Evolutionary conservation across 2,113 vertebrate genomes (phyloP), one percentile per base, ranked within the genome.

Genomic region (Galbula dea): DNA sequence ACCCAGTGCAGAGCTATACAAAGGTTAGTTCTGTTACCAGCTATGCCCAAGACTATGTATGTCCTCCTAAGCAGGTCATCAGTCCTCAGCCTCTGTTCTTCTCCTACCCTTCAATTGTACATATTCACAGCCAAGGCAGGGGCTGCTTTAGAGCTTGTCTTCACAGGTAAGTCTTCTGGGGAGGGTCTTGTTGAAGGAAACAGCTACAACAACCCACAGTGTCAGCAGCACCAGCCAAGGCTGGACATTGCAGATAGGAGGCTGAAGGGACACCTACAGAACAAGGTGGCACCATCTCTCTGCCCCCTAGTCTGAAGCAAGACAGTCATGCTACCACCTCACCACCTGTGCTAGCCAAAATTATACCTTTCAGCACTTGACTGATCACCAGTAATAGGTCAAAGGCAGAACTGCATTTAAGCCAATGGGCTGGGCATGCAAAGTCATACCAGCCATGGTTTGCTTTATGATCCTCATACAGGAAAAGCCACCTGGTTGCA

Each of bases 21-120:
- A 78, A 34, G 3, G 3, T 46, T n/a, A 80, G 11, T 55, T 79
- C 36, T 84, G 26, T 46, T 82, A 86, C 6, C 27, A 72, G n/a
- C 11, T 84, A 0, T 0, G 30, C n/a, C 36, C 92, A 46, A 75
- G 45, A 49, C 30, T 32, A 32, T 2, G 0, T 26, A 1, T 8
- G 16, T 55, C 36, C 83, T 43, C 7, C 27, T 27, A 48, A 77
- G 43, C 4, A 71, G 41, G 18, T 41, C 7, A 6, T 24, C 15
- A 65, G 23, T 27, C 41, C 62, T 32, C 52, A 68, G 18, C 7
- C 29, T 15, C 65, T 79, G 2, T 15, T 77, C 15, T 26, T 39
- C 29, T 62, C 46, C 37, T 57, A 12, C 7, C 21, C 58, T 75
- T 68, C 18, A 26, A 49, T 34, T 65, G 10, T 36, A 57, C 23